Percentiles rank a stretch among this genome's conserved stretches.
Conservation (phyloP, 2,888 invertebrate genomes). For the Caenorhabditis japonica region DNA sequence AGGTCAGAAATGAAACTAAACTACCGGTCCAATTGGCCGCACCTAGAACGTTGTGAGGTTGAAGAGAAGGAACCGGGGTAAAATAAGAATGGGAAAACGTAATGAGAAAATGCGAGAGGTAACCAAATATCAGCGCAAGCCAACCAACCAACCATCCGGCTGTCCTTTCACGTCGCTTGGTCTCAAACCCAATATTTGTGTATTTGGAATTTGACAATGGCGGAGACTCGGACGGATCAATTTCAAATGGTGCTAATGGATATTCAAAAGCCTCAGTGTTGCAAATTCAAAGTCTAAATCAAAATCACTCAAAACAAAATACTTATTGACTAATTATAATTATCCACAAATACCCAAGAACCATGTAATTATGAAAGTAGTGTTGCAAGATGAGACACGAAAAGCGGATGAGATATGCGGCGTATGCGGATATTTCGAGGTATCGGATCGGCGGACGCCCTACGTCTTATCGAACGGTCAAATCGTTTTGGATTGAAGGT, state of each 20-base stretch:
- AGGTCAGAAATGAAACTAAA: conserved; percentile 4
- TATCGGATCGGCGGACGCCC: conserved; percentile 18
- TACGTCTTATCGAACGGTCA: conserved; percentile 51
- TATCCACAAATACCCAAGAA: too few relatives aligned
- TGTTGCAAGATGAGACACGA: conserved; percentile 17
- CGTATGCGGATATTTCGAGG: conserved; percentile 35
- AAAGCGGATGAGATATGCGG: neutral
- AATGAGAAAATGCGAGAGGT: conserved; percentile 43
- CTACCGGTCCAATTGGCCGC: too few relatives aligned
- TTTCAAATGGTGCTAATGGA: conserved; percentile 12
- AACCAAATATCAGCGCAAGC: conserved; percentile 43
- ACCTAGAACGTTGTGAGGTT: neutral
- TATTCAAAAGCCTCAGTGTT: too few relatives aligned
- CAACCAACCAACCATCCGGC: conserved; percentile 1
- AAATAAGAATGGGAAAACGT: conserved; percentile 48
- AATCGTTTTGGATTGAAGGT: conserved; percentile 52
- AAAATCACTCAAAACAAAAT: too few relatives aligned
- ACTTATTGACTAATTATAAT: too few relatives aligned
- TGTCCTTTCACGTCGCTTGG: conserved; percentile 11
- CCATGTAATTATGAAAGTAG: neutral
- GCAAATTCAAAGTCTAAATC: too few relatives aligned
- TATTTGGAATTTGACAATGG: conserved; percentile 12
- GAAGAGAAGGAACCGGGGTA: conserved; percentile 17
- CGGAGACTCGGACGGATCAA: neutral
- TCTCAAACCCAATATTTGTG: conserved; percentile 23